A percentile compares a stretch with the other conserved stretches of the same genome.
Evolutionary conservation across 1,140 invertebrate genomes (phyloP).

Genomic region (Microvelia longipes): DNA sequence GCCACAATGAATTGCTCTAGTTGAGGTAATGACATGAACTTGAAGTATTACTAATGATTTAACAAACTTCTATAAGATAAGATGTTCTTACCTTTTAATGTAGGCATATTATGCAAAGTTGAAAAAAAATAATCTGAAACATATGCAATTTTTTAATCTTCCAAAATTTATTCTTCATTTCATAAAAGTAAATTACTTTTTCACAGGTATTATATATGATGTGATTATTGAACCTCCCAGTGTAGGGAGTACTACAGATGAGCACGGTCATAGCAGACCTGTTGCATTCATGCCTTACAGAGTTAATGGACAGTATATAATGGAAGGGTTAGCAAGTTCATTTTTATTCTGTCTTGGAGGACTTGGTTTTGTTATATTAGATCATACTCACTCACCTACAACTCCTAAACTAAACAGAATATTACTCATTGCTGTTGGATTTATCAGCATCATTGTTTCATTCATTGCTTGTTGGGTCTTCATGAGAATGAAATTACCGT

Average conservation of each 20-base stretch:
- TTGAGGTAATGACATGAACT: too few species aligned
- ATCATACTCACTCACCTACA: constrained; percentile 79
- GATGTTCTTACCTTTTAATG: too few species aligned
- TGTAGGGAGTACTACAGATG: constrained; percentile 92
- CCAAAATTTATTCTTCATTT: too few species aligned
- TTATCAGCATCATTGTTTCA: constrained; percentile 81
- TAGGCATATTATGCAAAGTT: too few species aligned
- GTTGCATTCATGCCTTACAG: constrained; percentile 96
- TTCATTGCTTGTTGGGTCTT: constrained; percentile 96
- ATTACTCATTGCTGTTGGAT: constrained; percentile 80
- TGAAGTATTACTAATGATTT: too few species aligned
- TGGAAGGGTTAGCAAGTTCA: constrained; percentile 93
- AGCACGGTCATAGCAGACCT: constrained; percentile 84
- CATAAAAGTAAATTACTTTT: too few species aligned
- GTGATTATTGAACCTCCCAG: constrained; percentile 96
- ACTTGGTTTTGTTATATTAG: constrained; percentile 89
- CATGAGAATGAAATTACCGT: constrained; percentile 97
- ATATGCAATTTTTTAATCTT: too few species aligned
- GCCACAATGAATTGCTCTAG: too few species aligned
- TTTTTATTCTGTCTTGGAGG: constrained; percentile 92
- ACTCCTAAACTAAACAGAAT: constrained; percentile 86
- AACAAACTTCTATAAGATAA: too few species aligned
- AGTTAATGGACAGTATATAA: constrained; percentile 97
- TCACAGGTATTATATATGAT: constrained; percentile 96
- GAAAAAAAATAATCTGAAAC: too few species aligned